Evolutionary conservation across 2,113 vertebrate species (phyloP).

Genomic region (Willisornis vidua): DNA sequence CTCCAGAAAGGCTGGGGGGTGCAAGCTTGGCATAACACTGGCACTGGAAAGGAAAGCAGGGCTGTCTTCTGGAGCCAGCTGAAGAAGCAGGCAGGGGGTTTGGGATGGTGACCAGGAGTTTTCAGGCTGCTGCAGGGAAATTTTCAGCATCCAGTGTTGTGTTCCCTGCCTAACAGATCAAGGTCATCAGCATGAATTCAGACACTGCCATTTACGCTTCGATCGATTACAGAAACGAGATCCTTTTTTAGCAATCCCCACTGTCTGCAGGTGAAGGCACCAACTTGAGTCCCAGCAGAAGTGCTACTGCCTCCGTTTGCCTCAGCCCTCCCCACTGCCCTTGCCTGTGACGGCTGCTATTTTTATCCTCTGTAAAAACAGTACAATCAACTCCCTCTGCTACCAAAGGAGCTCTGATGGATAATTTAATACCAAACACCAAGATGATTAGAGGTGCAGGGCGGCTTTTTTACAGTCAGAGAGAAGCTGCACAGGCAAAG

Average conservation of each 20-base stretch:
- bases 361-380: slow-evolving; percentile 19
- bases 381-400: slow-evolving; percentile 38
- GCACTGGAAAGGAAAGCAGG: neutral
- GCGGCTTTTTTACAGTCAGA: neutral
- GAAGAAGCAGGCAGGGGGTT: neutral
- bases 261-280: neutral
- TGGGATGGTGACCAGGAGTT: neutral
- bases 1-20: neutral
- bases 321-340: slow-evolving; percentile 5
- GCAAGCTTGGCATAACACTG: fast-evolving
- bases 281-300: neutral
- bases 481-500: neutral
- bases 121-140: neutral
- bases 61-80: neutral
- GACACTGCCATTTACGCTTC: fast-evolving
- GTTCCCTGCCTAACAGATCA: neutral
- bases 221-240: neutral
- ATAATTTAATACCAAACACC: slow-evolving; percentile 45
- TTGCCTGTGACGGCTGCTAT: neutral
- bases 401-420: slow-evolving; percentile 23
- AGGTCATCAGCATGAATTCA: neutral
- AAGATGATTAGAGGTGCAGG: slow-evolving; percentile 4
- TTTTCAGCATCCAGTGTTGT: neutral
- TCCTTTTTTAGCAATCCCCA: neutral
- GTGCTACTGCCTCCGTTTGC: neutral